A percentile compares a stretch with the other conserved stretches of the same genome.
phyloP scores from a whole-genome alignment of 35 echinoderm and acorn worm species.

The Heliocidaris erythrogramma region DNA sequence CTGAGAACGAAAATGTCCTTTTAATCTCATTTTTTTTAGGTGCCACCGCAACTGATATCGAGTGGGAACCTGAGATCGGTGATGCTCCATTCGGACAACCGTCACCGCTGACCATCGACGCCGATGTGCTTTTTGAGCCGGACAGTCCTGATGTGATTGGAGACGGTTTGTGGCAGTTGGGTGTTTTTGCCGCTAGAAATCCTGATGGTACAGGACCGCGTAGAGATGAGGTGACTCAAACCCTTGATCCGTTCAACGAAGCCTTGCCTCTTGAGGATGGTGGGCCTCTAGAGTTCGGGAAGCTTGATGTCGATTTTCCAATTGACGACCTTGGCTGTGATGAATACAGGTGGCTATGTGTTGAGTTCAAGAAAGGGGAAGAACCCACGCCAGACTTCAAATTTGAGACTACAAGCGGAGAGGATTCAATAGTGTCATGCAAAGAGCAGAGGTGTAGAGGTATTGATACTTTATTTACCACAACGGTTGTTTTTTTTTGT shows the following conservation, averaged over 20 bases:
- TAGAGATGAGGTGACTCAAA: conserved; percentile 43
- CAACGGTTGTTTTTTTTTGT: not conserved
- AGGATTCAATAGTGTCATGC: conserved; percentile 59
- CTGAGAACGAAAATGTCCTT: no score
- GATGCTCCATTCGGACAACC: conserved; percentile 40
- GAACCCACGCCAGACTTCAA: conserved; percentile 75
- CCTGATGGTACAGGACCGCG: conserved; percentile 58
- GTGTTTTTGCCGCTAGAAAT: conserved; percentile 70
- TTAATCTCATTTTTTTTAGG: not conserved
- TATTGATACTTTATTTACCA: conserved; percentile 16
- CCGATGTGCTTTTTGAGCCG: conserved; percentile 58
- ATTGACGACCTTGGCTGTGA: conserved; percentile 75
- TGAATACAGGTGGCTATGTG: conserved; percentile 71
- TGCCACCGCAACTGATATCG: not conserved
- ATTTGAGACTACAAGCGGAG: conserved; percentile 67
- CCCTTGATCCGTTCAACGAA: conserved; percentile 53
- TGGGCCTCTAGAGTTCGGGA: conserved; percentile 29
- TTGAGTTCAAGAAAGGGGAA: conserved; percentile 80
- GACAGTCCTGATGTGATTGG: conserved; percentile 57
- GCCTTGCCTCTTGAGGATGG: conserved; percentile 42
- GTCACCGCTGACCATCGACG: conserved; percentile 66
- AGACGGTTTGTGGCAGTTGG: conserved; percentile 78
- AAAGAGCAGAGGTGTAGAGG: conserved; percentile 81
- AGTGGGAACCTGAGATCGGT: conserved; percentile 22
- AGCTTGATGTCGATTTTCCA: conserved; percentile 63